These are phyloP conservation scores for Melanotaenia maccullochi DNA, from an alignment of 2,797 vertebrate species.

Conservation along the genomic window DNA sequence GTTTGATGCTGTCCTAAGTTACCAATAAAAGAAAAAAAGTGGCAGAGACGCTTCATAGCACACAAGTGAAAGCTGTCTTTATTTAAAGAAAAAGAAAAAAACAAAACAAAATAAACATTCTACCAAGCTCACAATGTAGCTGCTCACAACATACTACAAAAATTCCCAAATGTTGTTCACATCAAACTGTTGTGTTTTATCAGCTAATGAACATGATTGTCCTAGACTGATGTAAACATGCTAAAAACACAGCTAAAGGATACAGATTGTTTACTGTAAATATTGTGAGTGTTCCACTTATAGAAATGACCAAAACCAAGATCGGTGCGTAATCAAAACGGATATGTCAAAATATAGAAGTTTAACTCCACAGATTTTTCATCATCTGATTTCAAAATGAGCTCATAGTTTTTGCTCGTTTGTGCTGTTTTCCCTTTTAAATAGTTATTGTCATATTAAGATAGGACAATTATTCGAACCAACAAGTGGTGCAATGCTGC, in stretches of 20 bases:
- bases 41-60: not conserved
- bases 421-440: not conserved
- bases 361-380: not conserved
- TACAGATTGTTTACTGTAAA: slow-evolving; percentile 7
- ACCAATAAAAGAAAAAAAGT: not conserved
- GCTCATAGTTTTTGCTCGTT: not conserved
- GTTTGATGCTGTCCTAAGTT: not conserved
- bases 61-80: slow-evolving; percentile 42
- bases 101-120: not conserved
- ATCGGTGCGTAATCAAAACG: not conserved
- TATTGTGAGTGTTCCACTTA: not conserved
- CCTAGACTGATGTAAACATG: not conserved
- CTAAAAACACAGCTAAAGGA: slow-evolving; percentile 6
- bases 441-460: not conserved
- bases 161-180: not conserved
- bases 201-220: slow-evolving; percentile 28
- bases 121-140: slow-evolving; percentile 15
- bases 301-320: slow-evolving; percentile 7
- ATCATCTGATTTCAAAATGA: not conserved
- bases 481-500: not conserved
- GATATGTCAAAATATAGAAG: not conserved
- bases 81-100: slow-evolving; percentile 3
- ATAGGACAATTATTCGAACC: not conserved
- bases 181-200: slow-evolving; percentile 7
- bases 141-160: slow-evolving; percentile 29